These are phyloP conservation scores for Acrobasis repandana DNA, from an alignment of 2,888 invertebrate genomes.

Conservation along the genomic window DNA sequence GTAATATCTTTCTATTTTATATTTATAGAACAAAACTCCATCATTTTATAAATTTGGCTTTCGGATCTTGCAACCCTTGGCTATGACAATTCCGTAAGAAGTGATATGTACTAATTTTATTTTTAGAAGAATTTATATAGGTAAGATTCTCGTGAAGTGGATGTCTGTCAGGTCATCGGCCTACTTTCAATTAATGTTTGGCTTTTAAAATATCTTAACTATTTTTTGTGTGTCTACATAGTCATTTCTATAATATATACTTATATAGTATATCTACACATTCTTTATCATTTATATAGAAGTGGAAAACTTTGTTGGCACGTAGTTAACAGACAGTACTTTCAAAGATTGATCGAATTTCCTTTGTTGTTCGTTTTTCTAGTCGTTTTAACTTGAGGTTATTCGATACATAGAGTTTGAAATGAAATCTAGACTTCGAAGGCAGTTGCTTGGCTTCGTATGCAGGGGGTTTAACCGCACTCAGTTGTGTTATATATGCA, in stretches of 20 bases:
- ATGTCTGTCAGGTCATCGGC: constrained; percentile 17
- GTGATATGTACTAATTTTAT: too few relatives aligned
- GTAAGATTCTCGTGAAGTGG: constrained; percentile 1
- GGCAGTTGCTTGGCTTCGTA: constrained; percentile 30
- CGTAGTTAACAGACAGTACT: constrained; percentile 15
- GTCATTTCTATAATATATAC: not conserved
- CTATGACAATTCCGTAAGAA: too few relatives aligned
- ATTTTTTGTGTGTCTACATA: not conserved
- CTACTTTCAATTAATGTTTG: constrained; percentile 16
- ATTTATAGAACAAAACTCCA: too few relatives aligned
- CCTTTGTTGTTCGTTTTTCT: not conserved
- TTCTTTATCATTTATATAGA: not conserved
- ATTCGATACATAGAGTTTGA: constrained; percentile 13
- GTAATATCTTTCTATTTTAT: too few relatives aligned
- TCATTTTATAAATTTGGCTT: too few relatives aligned
- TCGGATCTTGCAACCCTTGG: too few relatives aligned
- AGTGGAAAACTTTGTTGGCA: constrained; percentile 9
- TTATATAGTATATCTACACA: not conserved
- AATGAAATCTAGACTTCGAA: constrained; percentile 29
- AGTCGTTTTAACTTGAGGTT: not conserved
- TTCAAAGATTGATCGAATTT: constrained; percentile 20
- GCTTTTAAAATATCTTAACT: not conserved
- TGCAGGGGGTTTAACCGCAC: constrained; percentile 25
- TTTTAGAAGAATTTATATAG: too few relatives aligned
- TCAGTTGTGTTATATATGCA: not conserved